These are phyloP conservation scores for Caenorhabditis sulstoni DNA, from an alignment of 2,888 invertebrate genomes.

Conservation along the genomic window DNA sequence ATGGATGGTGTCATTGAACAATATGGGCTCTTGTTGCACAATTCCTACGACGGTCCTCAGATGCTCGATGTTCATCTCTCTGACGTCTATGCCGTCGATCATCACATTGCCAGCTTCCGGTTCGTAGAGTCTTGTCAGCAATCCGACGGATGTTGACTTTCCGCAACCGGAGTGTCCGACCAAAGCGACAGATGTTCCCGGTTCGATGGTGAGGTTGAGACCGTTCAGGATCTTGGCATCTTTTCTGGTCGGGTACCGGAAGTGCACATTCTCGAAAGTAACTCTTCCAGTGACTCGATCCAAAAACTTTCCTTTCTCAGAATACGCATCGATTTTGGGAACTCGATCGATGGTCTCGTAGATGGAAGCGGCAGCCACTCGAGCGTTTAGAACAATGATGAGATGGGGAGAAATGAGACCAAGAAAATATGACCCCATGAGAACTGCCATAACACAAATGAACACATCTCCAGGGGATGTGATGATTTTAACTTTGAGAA, in stretches of 20 bases:
- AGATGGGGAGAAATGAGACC: constrained; percentile 76
- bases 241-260: constrained; percentile 72
- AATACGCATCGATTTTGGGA: constrained; percentile 71
- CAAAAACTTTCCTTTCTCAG: constrained; percentile 60
- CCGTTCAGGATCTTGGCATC: constrained; percentile 78
- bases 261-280: constrained; percentile 72
- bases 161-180: constrained; percentile 86
- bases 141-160: constrained; percentile 86
- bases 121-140: constrained; percentile 86
- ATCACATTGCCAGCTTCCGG: constrained; percentile 85
- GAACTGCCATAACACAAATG: constrained; percentile 68
- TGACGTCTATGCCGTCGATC: constrained; percentile 60
- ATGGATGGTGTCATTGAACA: constrained; percentile 63
- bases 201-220: constrained; percentile 79
- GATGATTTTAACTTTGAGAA: constrained; percentile 68
- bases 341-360: constrained; percentile 75
- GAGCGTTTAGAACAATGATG: constrained; percentile 74
- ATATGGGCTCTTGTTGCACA: constrained; percentile 68
- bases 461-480: constrained; percentile 73
- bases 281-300: constrained; percentile 65
- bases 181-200: constrained; percentile 81
- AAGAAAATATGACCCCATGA: constrained; percentile 73
- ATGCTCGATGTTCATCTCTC: constrained; percentile 58
- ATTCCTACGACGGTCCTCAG: constrained; percentile 61
- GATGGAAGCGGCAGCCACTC: constrained; percentile 76